Evolutionary conservation across 1,140 invertebrate genomes (phyloP).

Genomic region (Monomorium pharaonis): DNA sequence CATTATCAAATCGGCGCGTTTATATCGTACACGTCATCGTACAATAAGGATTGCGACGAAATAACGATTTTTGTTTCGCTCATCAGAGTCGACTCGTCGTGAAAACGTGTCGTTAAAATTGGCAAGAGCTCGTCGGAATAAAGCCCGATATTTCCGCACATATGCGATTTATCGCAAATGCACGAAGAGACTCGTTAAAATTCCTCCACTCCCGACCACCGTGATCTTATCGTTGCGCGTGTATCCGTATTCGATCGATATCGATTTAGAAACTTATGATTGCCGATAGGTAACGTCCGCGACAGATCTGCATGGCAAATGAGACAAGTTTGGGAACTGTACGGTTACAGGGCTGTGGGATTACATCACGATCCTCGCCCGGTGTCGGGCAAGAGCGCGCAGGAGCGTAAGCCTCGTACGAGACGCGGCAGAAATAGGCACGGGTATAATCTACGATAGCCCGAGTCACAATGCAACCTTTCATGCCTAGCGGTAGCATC

Average conservation of each 20-base stretch:
- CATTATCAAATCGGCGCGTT: not conserved
- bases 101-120: not conserved
- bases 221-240: not conserved
- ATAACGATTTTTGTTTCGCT: not conserved
- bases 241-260: not conserved
- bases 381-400: not conserved
- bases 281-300: not conserved
- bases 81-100: not conserved
- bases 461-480: slow-evolving; percentile 34
- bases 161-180: not conserved
- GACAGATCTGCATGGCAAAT: slow-evolving; percentile 21
- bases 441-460: not conserved
- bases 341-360: not conserved
- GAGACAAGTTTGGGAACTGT: slow-evolving; percentile 22
- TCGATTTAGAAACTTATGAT: slow-evolving; percentile 17
- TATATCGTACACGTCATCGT: not conserved
- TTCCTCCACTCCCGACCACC: not conserved
- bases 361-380: slow-evolving; percentile 24
- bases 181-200: not conserved
- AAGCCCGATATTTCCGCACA: not conserved
- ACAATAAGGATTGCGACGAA: not conserved
- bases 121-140: not conserved
- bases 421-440: slow-evolving; percentile 25
- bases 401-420: slow-evolving; percentile 21
- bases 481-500: slow-evolving; percentile 3